These are phyloP conservation scores for Tauraco hartlaubi DNA, from an alignment of 2,797 vertebrate species.

Conservation along the genomic window DNA sequence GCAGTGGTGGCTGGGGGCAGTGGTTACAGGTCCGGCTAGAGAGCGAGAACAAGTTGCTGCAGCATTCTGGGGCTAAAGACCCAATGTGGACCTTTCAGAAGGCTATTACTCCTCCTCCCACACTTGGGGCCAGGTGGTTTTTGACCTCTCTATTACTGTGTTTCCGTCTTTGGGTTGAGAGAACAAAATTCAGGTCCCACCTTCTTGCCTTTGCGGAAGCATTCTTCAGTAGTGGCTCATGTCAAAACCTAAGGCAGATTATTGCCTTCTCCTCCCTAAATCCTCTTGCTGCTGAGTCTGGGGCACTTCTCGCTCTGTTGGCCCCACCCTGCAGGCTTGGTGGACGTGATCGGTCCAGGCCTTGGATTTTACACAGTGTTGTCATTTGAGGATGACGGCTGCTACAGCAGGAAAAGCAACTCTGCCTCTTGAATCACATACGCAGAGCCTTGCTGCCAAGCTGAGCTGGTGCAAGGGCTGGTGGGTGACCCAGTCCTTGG, in stretches of 20 bases:
- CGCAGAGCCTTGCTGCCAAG: background rate
- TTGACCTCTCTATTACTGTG: background rate
- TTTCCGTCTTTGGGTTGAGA: background rate
- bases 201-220: background rate
- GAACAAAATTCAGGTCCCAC: background rate
- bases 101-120: background rate
- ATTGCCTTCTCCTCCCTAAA: constrained; percentile 17
- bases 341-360: background rate
- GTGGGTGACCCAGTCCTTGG: background rate
- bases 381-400: background rate
- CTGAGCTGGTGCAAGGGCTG: background rate
- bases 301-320: background rate
- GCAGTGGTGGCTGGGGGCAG: background rate
- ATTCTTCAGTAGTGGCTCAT: background rate
- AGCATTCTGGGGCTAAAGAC: background rate
- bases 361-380: background rate
- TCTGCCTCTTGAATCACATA: background rate
- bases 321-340: background rate
- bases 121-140: background rate
- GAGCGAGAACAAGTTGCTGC: background rate
- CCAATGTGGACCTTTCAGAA: background rate
- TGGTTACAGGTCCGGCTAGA: background rate
- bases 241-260: background rate
- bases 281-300: background rate
- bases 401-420: background rate